Evolutionary conservation across 1,140 invertebrate species (phyloP), one percentile per base, ranked within the genome.

Genomic region (Pissodes strobi): DNA sequence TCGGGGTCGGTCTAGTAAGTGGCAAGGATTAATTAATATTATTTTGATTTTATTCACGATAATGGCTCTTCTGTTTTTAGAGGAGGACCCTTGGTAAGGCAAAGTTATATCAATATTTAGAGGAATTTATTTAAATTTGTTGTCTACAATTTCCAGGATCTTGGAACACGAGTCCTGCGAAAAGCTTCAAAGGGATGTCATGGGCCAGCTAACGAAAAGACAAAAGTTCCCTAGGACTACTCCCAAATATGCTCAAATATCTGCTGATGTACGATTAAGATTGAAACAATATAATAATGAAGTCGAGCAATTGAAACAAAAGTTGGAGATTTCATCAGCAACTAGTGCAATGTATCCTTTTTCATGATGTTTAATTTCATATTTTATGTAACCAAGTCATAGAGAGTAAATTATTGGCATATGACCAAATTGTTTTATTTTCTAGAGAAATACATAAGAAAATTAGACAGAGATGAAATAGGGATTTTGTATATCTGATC

Each of bases 131-230:
- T 46, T n/a, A 34, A 38, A 45, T 53, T 45, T 18, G 12, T 41
- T 66, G 66, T 49, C 43, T 63, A 62, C 64, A 51, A 51, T 61
- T 56, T 64, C 62, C 19, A 88, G 87, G 87, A 76, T 87, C 2
- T 72, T 79, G 0, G 87, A 88, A 69, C 82, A 87, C 74, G 87
- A 88, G 63, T 81, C 84, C 0, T 89, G 87, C 69, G 85, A 88
- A 70, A 83, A 83, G 51, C 69, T 88, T 2, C 82, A 82, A 61
- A 80, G 86, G 56, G 82, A 86, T 64, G 85, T 89, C 38, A 83
- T 86, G 76, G 82, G 85, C 65, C 81, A 86, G 65, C 60, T 90
- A 0, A 83, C 82, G 1, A 63, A 79, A 19, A 79, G 87, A 30
- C 81, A 85, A 68, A 78, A 78, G 57, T 75, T 83, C 52, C 69